Evolutionary conservation across 2,113 vertebrate genomes (phyloP).

Genomic region (Todiramphus saurophagus): DNA sequence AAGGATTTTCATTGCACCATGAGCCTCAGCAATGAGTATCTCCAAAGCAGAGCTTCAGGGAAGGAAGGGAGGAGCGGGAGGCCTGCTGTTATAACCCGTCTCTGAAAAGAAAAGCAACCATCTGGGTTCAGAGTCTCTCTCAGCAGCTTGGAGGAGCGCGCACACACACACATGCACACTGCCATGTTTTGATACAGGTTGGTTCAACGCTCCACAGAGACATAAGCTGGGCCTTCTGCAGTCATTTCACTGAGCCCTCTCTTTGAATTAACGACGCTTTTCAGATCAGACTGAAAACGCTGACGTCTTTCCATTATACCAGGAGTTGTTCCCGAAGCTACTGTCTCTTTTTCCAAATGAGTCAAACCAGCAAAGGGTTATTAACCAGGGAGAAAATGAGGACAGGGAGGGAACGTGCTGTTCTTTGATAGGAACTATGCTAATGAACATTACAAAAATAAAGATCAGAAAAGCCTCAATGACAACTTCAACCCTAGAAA

Average conservation of each 20-base stretch:
- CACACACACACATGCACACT: neutral
- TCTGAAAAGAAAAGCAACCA: neutral
- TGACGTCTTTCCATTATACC: neutral
- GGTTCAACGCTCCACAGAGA: neutral
- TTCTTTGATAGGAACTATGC: slow-evolving; percentile 14
- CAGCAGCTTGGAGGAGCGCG: neutral
- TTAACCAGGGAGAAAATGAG: neutral
- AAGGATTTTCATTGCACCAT: neutral
- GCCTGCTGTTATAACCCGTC: neutral
- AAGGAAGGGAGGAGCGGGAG: neutral
- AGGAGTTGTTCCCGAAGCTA: neutral
- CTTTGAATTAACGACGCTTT: neutral
- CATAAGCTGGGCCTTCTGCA: neutral
- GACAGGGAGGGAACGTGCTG: neutral
- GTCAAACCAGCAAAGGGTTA: neutral
- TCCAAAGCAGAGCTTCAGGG: neutral
- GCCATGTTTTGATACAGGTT: neutral
- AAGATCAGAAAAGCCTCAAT: slow-evolving; percentile 18
- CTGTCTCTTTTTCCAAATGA: neutral
- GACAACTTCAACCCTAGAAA: neutral
- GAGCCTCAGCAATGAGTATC: neutral
- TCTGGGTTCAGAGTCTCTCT: neutral
- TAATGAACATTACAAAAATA: slow-evolving; percentile 16
- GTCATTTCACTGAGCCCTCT: neutral
- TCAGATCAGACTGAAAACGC: neutral